phyloP scores from a whole-genome alignment of 1,140 invertebrate genomes.

The Lepidostoma basale region DNA sequence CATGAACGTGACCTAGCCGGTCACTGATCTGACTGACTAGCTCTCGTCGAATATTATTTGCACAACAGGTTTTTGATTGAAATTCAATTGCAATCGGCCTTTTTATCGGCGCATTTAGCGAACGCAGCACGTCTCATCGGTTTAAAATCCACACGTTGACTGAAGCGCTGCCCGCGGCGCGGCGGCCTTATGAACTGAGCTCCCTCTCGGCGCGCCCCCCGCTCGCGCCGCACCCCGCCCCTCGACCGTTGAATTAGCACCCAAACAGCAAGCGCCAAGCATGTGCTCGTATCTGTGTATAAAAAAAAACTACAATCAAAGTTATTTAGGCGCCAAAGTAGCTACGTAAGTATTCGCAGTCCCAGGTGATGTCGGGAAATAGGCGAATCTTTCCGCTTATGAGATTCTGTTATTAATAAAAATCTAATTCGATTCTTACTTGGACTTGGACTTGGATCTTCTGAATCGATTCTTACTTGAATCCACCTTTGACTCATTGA shows the following conservation, averaged over 20 bases:
- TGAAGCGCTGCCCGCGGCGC: constrained; percentile 12
- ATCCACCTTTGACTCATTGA: too few relatives aligned
- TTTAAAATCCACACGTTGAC: constrained; percentile 18
- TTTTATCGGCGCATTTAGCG: background rate
- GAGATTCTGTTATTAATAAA: too few relatives aligned
- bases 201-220: background rate
- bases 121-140: background rate
- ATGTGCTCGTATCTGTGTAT: constrained; percentile 1
- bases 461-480: too few relatives aligned
- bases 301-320: background rate
- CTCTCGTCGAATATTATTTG: constrained; percentile 4
- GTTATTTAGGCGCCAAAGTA: constrained; percentile 14
- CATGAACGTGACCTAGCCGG: constrained; percentile 19
- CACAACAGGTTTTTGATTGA: constrained; percentile 33
- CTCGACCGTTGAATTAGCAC: constrained; percentile 23
- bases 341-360: too few relatives aligned
- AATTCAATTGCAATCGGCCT: constrained; percentile 25
- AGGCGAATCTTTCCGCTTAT: too few relatives aligned
- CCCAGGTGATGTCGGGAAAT: too few relatives aligned
- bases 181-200: constrained; percentile 16
- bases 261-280: background rate
- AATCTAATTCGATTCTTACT: too few relatives aligned
- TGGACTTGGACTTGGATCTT: too few relatives aligned
- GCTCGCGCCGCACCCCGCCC: background rate
- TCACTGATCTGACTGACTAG: constrained; percentile 29